phyloP scores from a whole-genome alignment of 2,888 invertebrate genomes.

The Pecten maximus region DNA sequence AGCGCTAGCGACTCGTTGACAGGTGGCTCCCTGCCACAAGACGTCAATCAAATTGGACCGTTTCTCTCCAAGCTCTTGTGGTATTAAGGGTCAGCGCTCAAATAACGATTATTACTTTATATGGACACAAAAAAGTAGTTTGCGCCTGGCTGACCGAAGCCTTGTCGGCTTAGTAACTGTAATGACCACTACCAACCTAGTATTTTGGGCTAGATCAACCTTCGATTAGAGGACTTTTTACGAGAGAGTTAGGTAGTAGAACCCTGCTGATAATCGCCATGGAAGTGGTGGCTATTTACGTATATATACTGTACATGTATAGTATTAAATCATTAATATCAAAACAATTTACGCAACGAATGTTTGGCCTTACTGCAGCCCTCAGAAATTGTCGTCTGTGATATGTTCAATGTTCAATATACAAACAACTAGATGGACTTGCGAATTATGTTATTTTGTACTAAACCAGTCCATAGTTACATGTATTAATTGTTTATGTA shows the following conservation, averaged over 20 bases:
- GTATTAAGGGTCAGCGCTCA: conserved; percentile 15
- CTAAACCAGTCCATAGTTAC: no score
- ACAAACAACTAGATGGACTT: no score
- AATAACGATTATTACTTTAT: conserved; percentile 26
- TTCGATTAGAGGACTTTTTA: no score
- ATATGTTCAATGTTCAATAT: no score
- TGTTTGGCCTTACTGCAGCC: no score
- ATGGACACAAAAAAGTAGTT: conserved; percentile 11
- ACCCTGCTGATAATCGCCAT: background rate
- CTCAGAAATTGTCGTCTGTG: no score
- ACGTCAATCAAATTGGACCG: conserved; percentile 8
- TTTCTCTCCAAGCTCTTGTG: background rate
- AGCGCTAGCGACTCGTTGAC: background rate
- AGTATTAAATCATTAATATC: no score
- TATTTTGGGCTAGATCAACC: background rate
- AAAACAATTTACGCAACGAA: no score
- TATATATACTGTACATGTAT: no score
- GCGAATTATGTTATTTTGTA: no score
- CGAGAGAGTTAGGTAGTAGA: background rate
- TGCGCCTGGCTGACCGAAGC: background rate
- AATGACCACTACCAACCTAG: background rate
- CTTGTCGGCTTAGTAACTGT: background rate
- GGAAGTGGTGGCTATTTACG: no score
- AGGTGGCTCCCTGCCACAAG: background rate
- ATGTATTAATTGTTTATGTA: no score